phyloP scores from a whole-genome alignment of 1,140 invertebrate species.

The Drosophila simulans region DNA sequence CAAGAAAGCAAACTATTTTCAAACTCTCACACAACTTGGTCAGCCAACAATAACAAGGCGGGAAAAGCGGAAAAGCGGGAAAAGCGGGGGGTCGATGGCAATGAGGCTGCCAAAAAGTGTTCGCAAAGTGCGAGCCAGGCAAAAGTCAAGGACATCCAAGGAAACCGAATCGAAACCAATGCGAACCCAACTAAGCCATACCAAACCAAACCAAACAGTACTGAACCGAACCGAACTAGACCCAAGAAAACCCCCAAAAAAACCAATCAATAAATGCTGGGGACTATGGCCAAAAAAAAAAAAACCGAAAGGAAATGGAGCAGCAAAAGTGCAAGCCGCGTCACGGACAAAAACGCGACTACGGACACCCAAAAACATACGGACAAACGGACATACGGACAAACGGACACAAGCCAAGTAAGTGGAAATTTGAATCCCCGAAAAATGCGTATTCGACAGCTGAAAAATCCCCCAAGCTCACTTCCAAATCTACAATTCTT shows the following conservation, averaged over 20 bases:
- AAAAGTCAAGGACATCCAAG: slow-evolving; percentile 73
- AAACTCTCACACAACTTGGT: slow-evolving; percentile 64
- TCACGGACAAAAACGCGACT: slow-evolving; percentile 24
- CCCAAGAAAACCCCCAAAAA: slow-evolving; percentile 29
- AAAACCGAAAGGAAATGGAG: slow-evolving; percentile 35
- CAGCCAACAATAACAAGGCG: slow-evolving; percentile 46
- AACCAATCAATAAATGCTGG: slow-evolving; percentile 68
- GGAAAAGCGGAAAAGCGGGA: slow-evolving; percentile 3
- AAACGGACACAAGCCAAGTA: not conserved
- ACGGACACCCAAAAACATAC: slow-evolving; percentile 12
- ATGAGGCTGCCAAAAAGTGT: slow-evolving; percentile 77
- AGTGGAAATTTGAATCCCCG: not conserved
- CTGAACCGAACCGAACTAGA: slow-evolving; percentile 14
- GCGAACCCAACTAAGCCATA: slow-evolving; percentile 17
- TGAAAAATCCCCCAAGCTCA: not conserved
- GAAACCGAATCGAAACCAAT: slow-evolving; percentile 22
- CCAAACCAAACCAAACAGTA: slow-evolving; percentile 54
- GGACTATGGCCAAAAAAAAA: slow-evolving; percentile 35
- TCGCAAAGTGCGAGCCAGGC: slow-evolving; percentile 72
- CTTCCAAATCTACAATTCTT: no score
- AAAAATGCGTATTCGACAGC: slow-evolving; percentile 37
- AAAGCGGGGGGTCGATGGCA: slow-evolving; percentile 51
- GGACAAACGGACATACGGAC: not conserved
- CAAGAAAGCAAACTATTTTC: slow-evolving; percentile 64
- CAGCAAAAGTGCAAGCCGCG: slow-evolving; percentile 46